A percentile compares a stretch with the other conserved stretches of the same genome.
Evolutionary conservation across 2,113 vertebrate species (phyloP).

Genomic region (Origma solitaria): DNA sequence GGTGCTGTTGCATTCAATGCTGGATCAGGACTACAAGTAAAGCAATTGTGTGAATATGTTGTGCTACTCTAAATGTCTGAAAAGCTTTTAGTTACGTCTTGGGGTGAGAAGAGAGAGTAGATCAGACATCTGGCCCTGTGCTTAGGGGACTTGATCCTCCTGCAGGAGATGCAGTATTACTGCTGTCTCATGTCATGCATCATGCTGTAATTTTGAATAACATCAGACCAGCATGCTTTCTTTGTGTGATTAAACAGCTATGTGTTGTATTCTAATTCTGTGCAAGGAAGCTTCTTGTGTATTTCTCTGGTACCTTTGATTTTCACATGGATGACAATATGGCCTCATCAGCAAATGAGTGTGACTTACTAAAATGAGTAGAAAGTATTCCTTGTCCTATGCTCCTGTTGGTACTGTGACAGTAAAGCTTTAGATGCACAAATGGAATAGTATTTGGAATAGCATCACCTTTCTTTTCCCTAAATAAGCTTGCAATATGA

Average conservation of each 20-base stretch:
- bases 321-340: neutral
- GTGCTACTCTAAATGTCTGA: neutral
- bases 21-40: neutral
- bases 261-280: neutral
- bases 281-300: neutral
- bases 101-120: neutral
- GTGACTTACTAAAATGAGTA: neutral
- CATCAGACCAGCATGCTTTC: neutral
- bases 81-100: neutral
- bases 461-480: neutral
- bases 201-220: neutral
- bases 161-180: slow-evolving; percentile 12
- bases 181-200: slow-evolving; percentile 40
- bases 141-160: neutral
- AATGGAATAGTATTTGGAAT: neutral
- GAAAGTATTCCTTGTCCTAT: neutral
- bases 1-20: neutral
- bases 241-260: neutral
- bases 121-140: neutral
- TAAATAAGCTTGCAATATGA: neutral
- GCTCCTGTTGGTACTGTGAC: neutral
- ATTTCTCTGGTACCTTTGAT: neutral
- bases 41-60: neutral
- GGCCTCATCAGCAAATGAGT: neutral
- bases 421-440: neutral